phyloP scores from a whole-genome alignment of 2,113 vertebrate species.

The Craseonycteris thonglongyai region DNA sequence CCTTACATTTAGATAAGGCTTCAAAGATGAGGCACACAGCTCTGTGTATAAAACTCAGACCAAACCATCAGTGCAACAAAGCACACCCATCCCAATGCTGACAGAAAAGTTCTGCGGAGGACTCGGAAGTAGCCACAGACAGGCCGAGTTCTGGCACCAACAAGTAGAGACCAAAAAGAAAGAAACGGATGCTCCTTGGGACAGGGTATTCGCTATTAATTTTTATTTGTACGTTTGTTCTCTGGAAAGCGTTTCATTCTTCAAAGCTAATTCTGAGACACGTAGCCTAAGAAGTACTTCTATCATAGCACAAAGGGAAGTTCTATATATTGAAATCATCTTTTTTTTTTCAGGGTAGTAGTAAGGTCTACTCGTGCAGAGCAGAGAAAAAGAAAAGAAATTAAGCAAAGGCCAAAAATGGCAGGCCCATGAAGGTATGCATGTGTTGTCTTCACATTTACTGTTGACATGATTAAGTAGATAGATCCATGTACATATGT shows the following conservation, averaged over 20 bases:
- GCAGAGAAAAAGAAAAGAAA: not conserved
- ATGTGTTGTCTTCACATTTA: not conserved
- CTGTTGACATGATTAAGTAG: accelerated
- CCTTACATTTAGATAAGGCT: not conserved
- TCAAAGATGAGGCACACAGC: accelerated
- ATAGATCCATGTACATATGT: not conserved
- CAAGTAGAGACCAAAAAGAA: not conserved
- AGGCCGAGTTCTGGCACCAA: not conserved
- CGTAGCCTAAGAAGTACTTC: slow-evolving; percentile 31
- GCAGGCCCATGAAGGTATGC: slow-evolving; percentile 56
- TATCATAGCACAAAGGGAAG: not conserved
- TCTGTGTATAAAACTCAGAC: not conserved
- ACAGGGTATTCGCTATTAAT: slow-evolving; percentile 21
- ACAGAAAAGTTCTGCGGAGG: not conserved
- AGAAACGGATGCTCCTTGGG: not conserved
- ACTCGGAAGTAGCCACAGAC: not conserved
- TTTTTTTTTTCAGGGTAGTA: not conserved
- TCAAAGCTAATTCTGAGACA: slow-evolving; percentile 57
- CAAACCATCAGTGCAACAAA: accelerated
- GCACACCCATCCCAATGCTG: accelerated
- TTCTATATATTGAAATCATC: not conserved
- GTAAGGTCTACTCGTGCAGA: slow-evolving; percentile 19
- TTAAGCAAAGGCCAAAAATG: slow-evolving; percentile 24
- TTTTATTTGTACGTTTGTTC: slow-evolving; percentile 75
- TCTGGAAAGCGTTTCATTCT: slow-evolving; percentile 55